Percentiles rank a stretch among this genome's conserved stretches.
Evolutionary conservation across 2,113 vertebrate species (phyloP).

Genomic region (Myodes glareolus): DNA sequence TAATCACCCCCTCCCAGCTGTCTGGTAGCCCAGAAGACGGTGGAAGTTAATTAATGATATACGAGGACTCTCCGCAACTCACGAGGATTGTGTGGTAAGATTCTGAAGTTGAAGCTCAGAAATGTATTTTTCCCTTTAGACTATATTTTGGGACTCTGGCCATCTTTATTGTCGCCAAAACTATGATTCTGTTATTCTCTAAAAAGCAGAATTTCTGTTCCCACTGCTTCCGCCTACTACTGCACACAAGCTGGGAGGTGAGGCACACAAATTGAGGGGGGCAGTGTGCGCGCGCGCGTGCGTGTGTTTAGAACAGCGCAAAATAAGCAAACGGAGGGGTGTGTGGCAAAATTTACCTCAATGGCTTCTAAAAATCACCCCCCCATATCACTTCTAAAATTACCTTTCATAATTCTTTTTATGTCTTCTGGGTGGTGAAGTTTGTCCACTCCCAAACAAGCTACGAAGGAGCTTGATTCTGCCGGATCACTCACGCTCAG

Average conservation of each 20-base stretch:
- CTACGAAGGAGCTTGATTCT: not conserved
- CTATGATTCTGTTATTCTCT: slow-evolving; percentile 50
- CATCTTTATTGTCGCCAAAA: slow-evolving; percentile 37
- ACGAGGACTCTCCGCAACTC: not conserved
- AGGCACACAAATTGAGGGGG: not conserved
- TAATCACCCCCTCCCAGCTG: not conserved
- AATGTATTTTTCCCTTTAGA: slow-evolving; percentile 49
- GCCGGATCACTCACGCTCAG: not conserved
- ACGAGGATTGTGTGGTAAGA: not conserved
- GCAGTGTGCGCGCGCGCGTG: not conserved
- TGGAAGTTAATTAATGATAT: not conserved
- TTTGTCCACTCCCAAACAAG: not conserved
- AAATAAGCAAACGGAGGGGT: not conserved
- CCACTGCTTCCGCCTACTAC: slow-evolving; percentile 33
- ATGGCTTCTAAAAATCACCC: not conserved
- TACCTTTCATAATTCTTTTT: slow-evolving; percentile 12
- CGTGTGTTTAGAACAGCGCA: not conserved
- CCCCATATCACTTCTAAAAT: not conserved
- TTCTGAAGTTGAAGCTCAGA: not conserved
- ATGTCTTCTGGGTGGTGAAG: not conserved
- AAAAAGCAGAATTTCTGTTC: slow-evolving; percentile 44
- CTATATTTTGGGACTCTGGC: slow-evolving; percentile 64
- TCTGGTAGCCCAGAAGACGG: not conserved
- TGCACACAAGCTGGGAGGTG: not conserved
- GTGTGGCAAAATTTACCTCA: not conserved